Evolutionary conservation across 1,140 invertebrate species (phyloP), one percentile per base, ranked within the genome.

Genomic region (Pseudomyrmex concolor): DNA sequence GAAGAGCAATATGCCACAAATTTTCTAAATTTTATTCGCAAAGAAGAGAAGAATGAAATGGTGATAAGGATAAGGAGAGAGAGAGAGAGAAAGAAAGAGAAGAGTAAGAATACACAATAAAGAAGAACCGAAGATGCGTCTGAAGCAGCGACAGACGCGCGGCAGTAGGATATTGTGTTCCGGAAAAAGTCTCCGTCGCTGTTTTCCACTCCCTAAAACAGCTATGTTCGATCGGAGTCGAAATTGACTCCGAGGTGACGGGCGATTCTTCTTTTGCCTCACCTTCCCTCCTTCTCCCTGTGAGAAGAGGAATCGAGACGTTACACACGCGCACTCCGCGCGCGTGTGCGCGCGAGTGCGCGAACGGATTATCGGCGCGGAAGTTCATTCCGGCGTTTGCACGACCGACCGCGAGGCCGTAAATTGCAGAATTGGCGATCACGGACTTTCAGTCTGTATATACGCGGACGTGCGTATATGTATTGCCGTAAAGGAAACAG

Each of bases 11-110:
- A 83, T 74, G 84, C 60, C 25, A 60, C 85, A 70, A 80, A 78
- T 88, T 78, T 86, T 85, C 78, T 66, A 50, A 88, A 89, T 85
- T 85, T 81, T 57, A 84, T 85, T 62, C 55, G 60, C 34, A 0
- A 51, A 51, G 45, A 17, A 45, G 9, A 64, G 22, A 17, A 50
- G 51, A 48, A 22, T 43, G 12, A 12, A 50, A 54, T 1, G 17
- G 17, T 10, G 15, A 34, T 64, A 54, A 64, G 66, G 22, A n/a
- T n/a, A n/a, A n/a, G n/a, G n/a, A n/a, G n/a, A n/a, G n/a, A n/a
- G n/a, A n/a, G n/a, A 10, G 51, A 25, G 60, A 57, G 15, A 51
- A 59, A 63, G 67, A 70, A 22, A 51, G 60, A 63, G 67, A 70
- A 22, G 12, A 54, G 57, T 78, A 78, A 70, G 86, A 72, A 13